Evolutionary conservation across 2,113 vertebrate species (phyloP), one percentile per base, ranked within the genome.

Genomic region (Mastomys coucha): DNA sequence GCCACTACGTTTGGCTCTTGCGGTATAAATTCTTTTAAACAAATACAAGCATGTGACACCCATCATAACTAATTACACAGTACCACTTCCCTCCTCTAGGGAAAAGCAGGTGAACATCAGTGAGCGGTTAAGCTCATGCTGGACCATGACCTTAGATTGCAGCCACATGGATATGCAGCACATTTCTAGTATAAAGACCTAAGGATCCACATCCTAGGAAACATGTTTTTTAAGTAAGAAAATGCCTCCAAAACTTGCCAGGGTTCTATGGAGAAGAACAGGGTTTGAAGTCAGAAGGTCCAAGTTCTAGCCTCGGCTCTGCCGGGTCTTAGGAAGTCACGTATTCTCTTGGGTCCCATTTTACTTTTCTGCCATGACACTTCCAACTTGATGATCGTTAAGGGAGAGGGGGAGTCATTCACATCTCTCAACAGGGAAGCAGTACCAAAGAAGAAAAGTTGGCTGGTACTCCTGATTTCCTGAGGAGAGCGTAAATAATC

Each of bases 401-500:
- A 80, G 51, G 51, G 88, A 95, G 69, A 84, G 88, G 76, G 89
- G 53, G 81, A 86, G 92, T 76, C 96, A 84, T n/a, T 67, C 91
- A 87, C 65, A 51, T 94, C 96, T 58, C 88, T 86, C 69, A 76
- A 76, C 87, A 24, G 89, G 88, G 73, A 95, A 90, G 2, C 60
- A 73, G 58, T n/a, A 78, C 96, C 95, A 91, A 87, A 86, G 72
- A 85, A 94, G 73, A 76, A 84, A 92, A 95, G 73, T 53, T 96
- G 96, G 97, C 92, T 0, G 0, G 51, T 86, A 31, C 56, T 39
- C 82, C 89, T 73, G 22, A 72, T 94, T 97, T 97, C 97, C 97
- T 96, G 92, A 96, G 95, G 97, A 96, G 82, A 98, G 91, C 97
- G n/a, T 96, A 98, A 97, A 98, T 97, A 97, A 97, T 98, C 97